phyloP scores from a whole-genome alignment of 1,140 invertebrate genomes.

The Elysia chlorotica region DNA sequence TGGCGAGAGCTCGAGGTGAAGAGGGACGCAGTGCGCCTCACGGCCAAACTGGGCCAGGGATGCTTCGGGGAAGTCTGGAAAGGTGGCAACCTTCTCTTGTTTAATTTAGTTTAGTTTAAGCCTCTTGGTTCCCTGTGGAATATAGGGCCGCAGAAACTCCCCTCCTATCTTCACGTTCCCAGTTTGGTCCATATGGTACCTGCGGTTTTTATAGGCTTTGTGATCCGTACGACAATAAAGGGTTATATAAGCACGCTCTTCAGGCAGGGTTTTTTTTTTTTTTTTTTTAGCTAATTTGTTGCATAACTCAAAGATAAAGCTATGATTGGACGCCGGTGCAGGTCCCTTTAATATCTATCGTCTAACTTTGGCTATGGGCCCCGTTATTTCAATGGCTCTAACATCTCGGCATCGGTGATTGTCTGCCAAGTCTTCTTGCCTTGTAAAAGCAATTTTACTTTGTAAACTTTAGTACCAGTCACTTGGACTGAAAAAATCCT shows the following conservation, averaged over 20 bases:
- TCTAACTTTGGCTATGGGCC: not conserved
- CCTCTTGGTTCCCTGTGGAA: not conserved
- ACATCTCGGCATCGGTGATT: not conserved
- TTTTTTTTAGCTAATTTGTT: not conserved
- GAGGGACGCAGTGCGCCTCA: conserved; percentile 82
- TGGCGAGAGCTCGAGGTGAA: conserved; percentile 95
- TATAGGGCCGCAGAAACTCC: not conserved
- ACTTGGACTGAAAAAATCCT: too few species aligned
- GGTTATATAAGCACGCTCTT: not conserved
- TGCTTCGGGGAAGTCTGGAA: conserved; percentile 99
- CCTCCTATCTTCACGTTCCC: not conserved
- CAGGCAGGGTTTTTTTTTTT: not conserved
- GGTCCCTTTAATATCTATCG: not conserved
- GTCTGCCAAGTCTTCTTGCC: not conserved
- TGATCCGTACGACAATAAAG: not conserved
- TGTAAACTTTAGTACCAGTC: too few species aligned
- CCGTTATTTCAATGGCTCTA: not conserved
- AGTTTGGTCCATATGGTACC: not conserved
- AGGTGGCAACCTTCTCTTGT: conserved; percentile 65
- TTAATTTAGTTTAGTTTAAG: not conserved
- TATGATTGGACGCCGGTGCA: not conserved
- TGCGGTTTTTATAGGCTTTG: too few species aligned
- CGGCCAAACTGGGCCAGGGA: conserved; percentile 88
- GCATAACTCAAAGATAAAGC: not conserved
- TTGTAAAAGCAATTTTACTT: not conserved